phyloP scores from a whole-genome alignment of 2,113 vertebrate species.

The Amblyornis subalaris region DNA sequence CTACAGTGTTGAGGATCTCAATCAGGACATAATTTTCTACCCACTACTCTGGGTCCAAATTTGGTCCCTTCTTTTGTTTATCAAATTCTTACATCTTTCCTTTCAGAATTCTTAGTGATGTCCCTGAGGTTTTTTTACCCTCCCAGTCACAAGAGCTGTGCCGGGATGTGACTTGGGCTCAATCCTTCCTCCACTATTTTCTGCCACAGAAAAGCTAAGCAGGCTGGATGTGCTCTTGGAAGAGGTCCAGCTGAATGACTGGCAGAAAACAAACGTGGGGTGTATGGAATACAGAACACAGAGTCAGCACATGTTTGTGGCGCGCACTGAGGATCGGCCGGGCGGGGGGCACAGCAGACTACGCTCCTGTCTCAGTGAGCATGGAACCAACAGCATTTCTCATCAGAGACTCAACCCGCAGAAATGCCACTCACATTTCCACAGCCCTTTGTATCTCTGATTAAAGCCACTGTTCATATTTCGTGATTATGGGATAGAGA shows the following conservation, averaged over 20 bases:
- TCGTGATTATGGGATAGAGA: background rate
- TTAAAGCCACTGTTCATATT: background rate
- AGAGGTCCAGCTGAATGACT: background rate
- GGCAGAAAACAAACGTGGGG: background rate
- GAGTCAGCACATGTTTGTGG: background rate
- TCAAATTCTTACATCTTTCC: background rate
- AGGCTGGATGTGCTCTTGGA: background rate
- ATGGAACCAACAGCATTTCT: background rate
- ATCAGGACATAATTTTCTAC: background rate
- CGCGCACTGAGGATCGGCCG: fast-evolving
- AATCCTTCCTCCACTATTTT: background rate
- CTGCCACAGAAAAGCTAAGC: background rate
- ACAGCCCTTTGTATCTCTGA: background rate
- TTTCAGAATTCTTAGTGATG: background rate
- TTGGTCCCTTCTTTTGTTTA: background rate
- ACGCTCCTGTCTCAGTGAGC: fast-evolving
- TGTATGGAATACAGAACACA: background rate
- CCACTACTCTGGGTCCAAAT: background rate
- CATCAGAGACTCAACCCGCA: background rate
- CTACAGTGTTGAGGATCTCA: background rate
- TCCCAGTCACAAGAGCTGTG: background rate
- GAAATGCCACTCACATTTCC: background rate
- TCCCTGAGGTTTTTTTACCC: background rate
- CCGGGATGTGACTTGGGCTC: background rate
- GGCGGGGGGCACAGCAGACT: background rate